Conservation (phyloP, 1,140 invertebrate genomes). For the Neotoxoptera formosana region DNA sequence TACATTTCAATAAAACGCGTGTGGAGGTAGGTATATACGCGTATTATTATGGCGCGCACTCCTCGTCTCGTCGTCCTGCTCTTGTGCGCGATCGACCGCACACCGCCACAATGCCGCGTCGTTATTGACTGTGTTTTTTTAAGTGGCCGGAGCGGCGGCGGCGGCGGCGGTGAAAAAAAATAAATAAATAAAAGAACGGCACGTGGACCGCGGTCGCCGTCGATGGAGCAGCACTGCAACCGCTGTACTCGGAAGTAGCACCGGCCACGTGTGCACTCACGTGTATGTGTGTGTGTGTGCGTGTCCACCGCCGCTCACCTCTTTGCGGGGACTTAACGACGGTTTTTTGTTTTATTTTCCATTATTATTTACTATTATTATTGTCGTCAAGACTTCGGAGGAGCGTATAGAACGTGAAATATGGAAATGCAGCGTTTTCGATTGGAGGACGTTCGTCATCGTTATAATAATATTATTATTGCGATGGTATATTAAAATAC, state of each 20-base stretch:
- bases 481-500: not conserved
- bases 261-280: constrained; percentile 43
- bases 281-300: constrained; percentile 30
- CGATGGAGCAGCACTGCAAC: constrained; percentile 20
- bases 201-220: constrained; percentile 23
- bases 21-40: too few species aligned
- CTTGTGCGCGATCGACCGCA: not conserved
- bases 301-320: constrained; percentile 3
- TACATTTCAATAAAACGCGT: not conserved
- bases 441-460: not conserved
- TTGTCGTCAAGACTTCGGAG: not conserved
- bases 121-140: constrained; percentile 53
- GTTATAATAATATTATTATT: not conserved
- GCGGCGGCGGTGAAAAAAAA: too few species aligned
- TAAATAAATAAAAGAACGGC: constrained; percentile 25
- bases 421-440: not conserved
- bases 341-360: constrained; percentile 1
- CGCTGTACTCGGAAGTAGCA: constrained; percentile 49
- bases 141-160: constrained; percentile 8
- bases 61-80: not conserved
- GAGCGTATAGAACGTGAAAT: too few species aligned
- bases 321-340: not conserved
- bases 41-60: too few species aligned
- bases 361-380: not conserved
- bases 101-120: not conserved